Conservation (phyloP, 2,888 invertebrate genomes). For the Prosopocoilus inquinatus region DNA sequence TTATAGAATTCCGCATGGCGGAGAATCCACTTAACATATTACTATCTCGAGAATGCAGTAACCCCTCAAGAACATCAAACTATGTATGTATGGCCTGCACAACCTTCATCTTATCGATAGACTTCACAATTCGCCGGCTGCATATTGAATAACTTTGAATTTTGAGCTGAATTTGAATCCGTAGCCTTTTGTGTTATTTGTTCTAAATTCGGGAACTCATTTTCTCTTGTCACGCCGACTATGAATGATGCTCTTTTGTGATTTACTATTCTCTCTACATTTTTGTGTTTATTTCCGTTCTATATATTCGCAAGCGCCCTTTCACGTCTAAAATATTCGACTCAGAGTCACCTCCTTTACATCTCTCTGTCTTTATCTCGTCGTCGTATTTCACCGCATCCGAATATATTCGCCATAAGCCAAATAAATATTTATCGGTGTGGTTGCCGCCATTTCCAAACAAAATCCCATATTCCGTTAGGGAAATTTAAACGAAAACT, state of each 20-base stretch:
- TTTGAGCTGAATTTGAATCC: conserved; percentile 2
- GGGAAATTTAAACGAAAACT: too few species aligned
- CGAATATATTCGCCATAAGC: too few species aligned
- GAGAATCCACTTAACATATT: conserved; percentile 14
- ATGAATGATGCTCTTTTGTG: conserved; percentile 4
- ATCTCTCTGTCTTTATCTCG: too few species aligned
- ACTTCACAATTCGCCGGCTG: conserved; percentile 8
- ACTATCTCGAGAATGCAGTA: conserved; percentile 14
- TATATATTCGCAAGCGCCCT: not conserved
- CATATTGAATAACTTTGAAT: conserved; percentile 6
- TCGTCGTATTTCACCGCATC: too few species aligned
- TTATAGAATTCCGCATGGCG: conserved; percentile 13
- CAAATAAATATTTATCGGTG: too few species aligned
- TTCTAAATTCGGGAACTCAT: conserved; percentile 4
- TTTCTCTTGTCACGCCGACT: not conserved
- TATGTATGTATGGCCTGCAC: conserved; percentile 1
- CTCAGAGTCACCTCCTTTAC: too few species aligned
- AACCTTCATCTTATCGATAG: not conserved
- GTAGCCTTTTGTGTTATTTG: conserved; percentile 1
- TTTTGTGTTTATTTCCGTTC: conserved; percentile 1
- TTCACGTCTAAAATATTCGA: too few species aligned
- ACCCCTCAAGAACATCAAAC: not conserved
- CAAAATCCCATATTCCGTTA: too few species aligned
- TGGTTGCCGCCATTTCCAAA: too few species aligned
- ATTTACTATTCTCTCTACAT: not conserved